A percentile compares a stretch with the other conserved stretches of the same genome.
Evolutionary conservation across 2,888 invertebrate species (phyloP).

Genomic region (Lydus trimaculatus): DNA sequence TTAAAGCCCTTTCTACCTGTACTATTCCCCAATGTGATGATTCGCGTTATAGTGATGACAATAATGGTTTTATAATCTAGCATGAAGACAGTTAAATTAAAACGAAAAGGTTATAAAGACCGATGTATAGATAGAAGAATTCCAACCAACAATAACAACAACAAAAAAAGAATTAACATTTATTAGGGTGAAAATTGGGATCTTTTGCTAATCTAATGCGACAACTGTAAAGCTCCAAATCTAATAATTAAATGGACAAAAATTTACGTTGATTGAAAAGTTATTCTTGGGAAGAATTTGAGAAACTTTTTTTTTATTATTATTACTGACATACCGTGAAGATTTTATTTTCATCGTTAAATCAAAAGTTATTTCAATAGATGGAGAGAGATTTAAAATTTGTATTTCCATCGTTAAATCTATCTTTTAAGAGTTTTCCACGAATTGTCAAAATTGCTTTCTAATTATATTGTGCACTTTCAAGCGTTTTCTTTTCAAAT

Average conservation of each 20-base stretch:
- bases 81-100: constrained; percentile 9
- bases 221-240: not conserved
- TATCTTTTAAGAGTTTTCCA: not conserved
- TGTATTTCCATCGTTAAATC: not conserved
- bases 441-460: not conserved
- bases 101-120: not conserved
- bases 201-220: not conserved
- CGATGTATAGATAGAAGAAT: not conserved
- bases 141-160: not conserved
- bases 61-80: constrained; percentile 13
- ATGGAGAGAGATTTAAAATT: not conserved
- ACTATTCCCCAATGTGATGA: constrained; percentile 1
- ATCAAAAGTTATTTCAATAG: not conserved
- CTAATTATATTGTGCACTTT: not conserved
- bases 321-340: not conserved
- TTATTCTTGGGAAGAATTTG: not conserved
- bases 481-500: not conserved
- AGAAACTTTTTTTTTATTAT: not conserved
- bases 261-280: too few relatives aligned
- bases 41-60: constrained; percentile 1
- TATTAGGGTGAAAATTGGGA: constrained; percentile 4
- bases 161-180: not conserved
- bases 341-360: not conserved
- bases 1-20: constrained; percentile 6
- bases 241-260: not conserved